Evolutionary conservation across 1,140 invertebrate species (phyloP).

Genomic region (Bombyx mandarina): DNA sequence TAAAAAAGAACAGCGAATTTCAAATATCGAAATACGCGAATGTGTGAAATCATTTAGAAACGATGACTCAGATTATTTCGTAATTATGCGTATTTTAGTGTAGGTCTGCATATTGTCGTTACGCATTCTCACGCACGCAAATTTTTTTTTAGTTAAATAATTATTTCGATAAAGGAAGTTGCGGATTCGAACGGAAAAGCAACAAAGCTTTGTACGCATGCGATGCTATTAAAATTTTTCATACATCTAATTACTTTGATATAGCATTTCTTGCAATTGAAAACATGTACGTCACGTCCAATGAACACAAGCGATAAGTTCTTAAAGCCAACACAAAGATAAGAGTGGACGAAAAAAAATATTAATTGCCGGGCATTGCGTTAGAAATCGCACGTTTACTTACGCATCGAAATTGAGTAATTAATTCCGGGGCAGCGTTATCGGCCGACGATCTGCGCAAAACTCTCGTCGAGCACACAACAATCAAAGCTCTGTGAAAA

Average conservation of each 20-base stretch:
- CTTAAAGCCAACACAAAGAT: constrained; percentile 32
- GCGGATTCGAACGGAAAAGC: constrained; percentile 34
- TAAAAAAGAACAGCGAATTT: no score
- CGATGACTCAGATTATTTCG: no score
- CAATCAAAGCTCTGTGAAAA: constrained; percentile 49
- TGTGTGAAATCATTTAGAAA: no score
- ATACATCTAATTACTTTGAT: constrained; percentile 1
- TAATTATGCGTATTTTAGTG: no score
- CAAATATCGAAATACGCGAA: no score
- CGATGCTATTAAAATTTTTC: constrained; percentile 13
- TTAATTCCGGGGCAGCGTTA: constrained; percentile 47
- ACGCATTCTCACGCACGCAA: constrained; percentile 37
- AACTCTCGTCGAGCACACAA: constrained; percentile 45
- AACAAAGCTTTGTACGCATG: constrained; percentile 27
- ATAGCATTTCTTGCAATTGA: neutral
- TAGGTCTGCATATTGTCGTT: constrained; percentile 9
- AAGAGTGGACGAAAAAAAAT: constrained; percentile 47
- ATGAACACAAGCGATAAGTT: constrained; percentile 55
- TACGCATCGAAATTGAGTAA: constrained; percentile 66
- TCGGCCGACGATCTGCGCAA: constrained; percentile 55
- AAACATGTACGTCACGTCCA: constrained; percentile 43
- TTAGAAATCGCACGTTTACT: constrained; percentile 57
- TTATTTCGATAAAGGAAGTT: constrained; percentile 45
- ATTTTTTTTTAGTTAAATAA: constrained; percentile 40
- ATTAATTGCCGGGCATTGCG: constrained; percentile 46